Base-by-base conservation (phyloP, 2,113 vertebrate genomes). In the Centrocercus urophasianus region DNA sequence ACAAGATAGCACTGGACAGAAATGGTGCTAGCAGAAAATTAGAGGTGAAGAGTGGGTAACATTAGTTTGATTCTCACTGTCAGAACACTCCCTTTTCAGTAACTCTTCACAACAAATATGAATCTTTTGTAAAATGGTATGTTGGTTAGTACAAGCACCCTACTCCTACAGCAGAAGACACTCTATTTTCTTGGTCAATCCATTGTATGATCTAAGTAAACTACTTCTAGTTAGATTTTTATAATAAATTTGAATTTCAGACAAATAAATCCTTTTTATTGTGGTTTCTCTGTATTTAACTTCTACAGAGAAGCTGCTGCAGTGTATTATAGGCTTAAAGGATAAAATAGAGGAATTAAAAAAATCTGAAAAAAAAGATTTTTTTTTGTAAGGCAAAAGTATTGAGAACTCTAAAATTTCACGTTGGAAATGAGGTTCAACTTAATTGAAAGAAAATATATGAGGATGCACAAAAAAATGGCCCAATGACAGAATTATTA, bases 1-100 rank as follows among this genome's bases (percentile, higher is more conserved):
- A 86, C 42, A 93, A 83, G 90, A 93, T 94, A 95, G 75, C 72
- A 77, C 60, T 64, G 89, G 93, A 87, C 82, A 95, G 82, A 91
- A 71, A 85, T 91, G 95, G 64, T 87, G 65, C 79, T 74, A 43
- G 87, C 38, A 95, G 89, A 86, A 93, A 93, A 88, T 61, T 83
- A 76, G 76, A 93, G 61, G 57, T 83, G 93, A 82, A 77, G 76
- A 86, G 57, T 65, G 54, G 88, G n/a, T 86, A 83, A 83, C 76
- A 34, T 86, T 73, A 76, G 83, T 84, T 86, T 90, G 86, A 90
- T 86, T 95, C 85, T 91, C 61, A 72, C 47, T 91, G 91, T 91
- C 82, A 95, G 80, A 93, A 91, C 83, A 72, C 36, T 90, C 69
- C 85, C 52, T 95, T 91, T 93, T 77, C 94, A 78, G 57, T 81